Base-by-base conservation (phyloP, 2,113 vertebrate genomes). In the Cranoglanis bouderius region DNA sequence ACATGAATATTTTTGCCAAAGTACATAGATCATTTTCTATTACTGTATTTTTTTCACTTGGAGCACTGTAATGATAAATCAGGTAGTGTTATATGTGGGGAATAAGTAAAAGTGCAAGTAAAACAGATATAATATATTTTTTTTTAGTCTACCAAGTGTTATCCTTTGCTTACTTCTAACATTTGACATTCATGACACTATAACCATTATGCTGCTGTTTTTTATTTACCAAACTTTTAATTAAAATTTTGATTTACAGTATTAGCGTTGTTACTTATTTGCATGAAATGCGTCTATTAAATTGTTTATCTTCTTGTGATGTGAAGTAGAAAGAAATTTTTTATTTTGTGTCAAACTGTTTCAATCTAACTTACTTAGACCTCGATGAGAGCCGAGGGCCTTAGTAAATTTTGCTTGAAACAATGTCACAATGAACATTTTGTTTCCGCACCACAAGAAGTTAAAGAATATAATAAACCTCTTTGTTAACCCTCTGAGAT, bases 191-290 rank as follows among this genome's bases (percentile, higher is more conserved):
- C 92, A 95, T 96, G 95, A 96, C 93, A 95, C 93, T 92, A 94
- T 92, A 96, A 97, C 97, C 96, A 94, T 97, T 98, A 97, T 98
- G 97, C 97, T 98, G 95, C 96, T 97, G 97, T 95, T 95, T 90
- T 89, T 92, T 96, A 96, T 95, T 96, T 94, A 95, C 95, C 94
- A 95, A 96, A 95, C 94, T 91, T 94, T 93, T 93, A 94, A 95
- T 95, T 95, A 94, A 95, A 96, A 95, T 94, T 95, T 95, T 95
- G 95, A 96, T 96, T 95, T 95, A 75, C 84, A 85, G 18, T 26
- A 95, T 95, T 94, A 95, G 93, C 90, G 95, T 96, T 94, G 87
- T 96, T 96, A 95, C 95, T 95, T 94, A 93, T 95, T 96, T 96
- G 95, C 95, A 94, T 93, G 49, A 90, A 90, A 92, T 90, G 93